A percentile compares a stretch with the other conserved stretches of the same genome.
Evolutionary conservation across 1,140 invertebrate species (phyloP).

Genomic region (Euwallacea fornicatus): DNA sequence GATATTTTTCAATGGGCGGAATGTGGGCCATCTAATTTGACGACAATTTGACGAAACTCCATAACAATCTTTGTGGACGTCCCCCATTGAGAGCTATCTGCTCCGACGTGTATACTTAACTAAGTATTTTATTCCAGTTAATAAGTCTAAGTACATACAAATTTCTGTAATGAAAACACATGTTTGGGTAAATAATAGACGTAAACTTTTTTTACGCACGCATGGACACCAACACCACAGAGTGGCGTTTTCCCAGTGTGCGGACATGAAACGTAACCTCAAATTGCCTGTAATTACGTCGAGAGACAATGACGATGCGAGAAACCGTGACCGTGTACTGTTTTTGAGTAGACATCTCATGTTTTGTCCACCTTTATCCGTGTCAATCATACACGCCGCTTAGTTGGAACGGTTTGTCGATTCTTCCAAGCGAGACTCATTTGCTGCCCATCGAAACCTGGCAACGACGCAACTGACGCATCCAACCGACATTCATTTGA

Average conservation of each 20-base stretch:
- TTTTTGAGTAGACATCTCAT: constrained; percentile 1
- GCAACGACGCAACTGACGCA: no score
- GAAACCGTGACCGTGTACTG: constrained; percentile 16
- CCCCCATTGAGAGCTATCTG: no score
- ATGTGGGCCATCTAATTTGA: no score
- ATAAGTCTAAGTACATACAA: no score
- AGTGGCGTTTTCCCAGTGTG: constrained; percentile 23
- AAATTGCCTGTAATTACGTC: constrained; percentile 27
- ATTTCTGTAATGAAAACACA: constrained; percentile 16
- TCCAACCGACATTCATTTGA: no score
- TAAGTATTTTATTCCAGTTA: no score
- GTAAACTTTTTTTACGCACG: constrained; percentile 27
- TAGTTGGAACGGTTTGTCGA: neutral
- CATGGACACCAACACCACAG: constrained; percentile 21
- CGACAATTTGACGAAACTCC: no score
- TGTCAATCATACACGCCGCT: neutral
- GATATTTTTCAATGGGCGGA: no score
- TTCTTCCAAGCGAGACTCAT: neutral
- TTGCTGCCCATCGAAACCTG: no score
- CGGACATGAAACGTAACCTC: constrained; percentile 23
- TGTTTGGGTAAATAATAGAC: constrained; percentile 26
- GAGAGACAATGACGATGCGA: constrained; percentile 13
- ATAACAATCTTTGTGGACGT: no score
- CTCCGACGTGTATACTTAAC: no score
- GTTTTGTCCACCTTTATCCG: neutral